Evolutionary conservation across 2,888 invertebrate genomes (phyloP), one percentile per base, ranked within the genome.

Genomic region (Leptopilina drosophilae): DNA sequence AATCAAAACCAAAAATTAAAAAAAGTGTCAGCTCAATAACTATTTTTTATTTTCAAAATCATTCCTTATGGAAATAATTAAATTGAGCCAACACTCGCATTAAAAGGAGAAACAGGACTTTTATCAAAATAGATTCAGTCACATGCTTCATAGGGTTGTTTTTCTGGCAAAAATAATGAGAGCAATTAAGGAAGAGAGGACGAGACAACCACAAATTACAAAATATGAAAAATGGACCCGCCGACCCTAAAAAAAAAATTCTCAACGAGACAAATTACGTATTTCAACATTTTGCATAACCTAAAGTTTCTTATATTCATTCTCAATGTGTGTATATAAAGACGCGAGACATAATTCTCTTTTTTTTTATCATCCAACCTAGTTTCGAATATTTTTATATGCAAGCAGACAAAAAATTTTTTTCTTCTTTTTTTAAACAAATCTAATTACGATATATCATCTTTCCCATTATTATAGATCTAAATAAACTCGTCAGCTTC

Each of bases 181-280:
- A 66, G 33, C 33, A 33, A 53, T 67, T 49, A 49, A 77, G 67
- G 65, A 80, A 73, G 73, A 49, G 49, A 46, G 26, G 69, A 73
- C 73, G 82, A 78, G 80, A 84, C 81, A 33, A 83, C 82, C 80
- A 82, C 76, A 86, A 79, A 82, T 83, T 83, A 83, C 81, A 49
- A 49, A 42, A 8, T 49, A 84, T 84, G 85, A 82, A 84, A 33
- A 84, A 78, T 75, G 79, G 82, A 78, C 81, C 78, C 69, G 56
- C 59, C 80, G 82, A 85, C 79, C 80, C 82, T 82, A 83, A 84
- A 84, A 20, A 20, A 20, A 20, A 85, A 82, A 84, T 78, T 78
- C 76, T 82, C 78, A 84, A 84, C 80, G 81, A 84, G 78, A 84
- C 7, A 46, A 80, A 78, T 81, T 80, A 82, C 73, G 53, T 56